Conservation (phyloP, 2,797 vertebrate species). For the Gobionotothen gibberifrons region DNA sequence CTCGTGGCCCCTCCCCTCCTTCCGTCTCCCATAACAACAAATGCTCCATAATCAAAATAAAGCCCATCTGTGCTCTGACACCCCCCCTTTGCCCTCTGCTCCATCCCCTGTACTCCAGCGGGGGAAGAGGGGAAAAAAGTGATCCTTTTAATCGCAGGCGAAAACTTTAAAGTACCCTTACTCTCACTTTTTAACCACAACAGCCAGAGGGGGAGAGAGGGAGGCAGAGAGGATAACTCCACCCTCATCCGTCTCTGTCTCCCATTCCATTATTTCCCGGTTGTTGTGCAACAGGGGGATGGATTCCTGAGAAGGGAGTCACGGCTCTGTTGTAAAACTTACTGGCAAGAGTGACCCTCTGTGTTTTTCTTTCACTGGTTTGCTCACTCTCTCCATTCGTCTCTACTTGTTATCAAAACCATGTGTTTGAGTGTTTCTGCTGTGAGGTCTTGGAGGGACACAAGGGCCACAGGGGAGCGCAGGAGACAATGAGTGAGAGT, state of each 20-base stretch:
- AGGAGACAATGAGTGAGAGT: slow-evolving; percentile 48
- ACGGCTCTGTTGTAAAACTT: slow-evolving; percentile 87
- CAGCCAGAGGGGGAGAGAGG: slow-evolving; percentile 21
- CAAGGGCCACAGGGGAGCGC: slow-evolving; percentile 77
- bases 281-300: slow-evolving; percentile 84
- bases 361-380: slow-evolving; percentile 80
- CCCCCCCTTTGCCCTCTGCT: slow-evolving; percentile 61
- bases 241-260: slow-evolving; percentile 75
- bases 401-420: slow-evolving; percentile 85
- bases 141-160: slow-evolving; percentile 47
- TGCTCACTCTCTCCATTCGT: slow-evolving; percentile 72
- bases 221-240: slow-evolving; percentile 43
- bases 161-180: slow-evolving; percentile 53
- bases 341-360: slow-evolving; percentile 84
- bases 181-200: slow-evolving; percentile 54
- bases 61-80: slow-evolving; percentile 71
- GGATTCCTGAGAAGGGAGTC: slow-evolving; percentile 88
- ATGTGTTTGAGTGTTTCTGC: slow-evolving; percentile 77
- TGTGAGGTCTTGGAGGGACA: slow-evolving; percentile 77
- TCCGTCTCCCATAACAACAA: slow-evolving; percentile 75
- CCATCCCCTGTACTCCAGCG: slow-evolving; percentile 35
- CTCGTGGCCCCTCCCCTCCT: slow-evolving; percentile 63
- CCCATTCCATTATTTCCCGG: slow-evolving; percentile 79
- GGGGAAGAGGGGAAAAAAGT: slow-evolving; percentile 65
- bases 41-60: slow-evolving; percentile 79